Percentiles rank a stretch among this genome's conserved stretches.
phyloP scores from a whole-genome alignment of 2,113 vertebrate species.

The Emydocephalus ijimae region DNA sequence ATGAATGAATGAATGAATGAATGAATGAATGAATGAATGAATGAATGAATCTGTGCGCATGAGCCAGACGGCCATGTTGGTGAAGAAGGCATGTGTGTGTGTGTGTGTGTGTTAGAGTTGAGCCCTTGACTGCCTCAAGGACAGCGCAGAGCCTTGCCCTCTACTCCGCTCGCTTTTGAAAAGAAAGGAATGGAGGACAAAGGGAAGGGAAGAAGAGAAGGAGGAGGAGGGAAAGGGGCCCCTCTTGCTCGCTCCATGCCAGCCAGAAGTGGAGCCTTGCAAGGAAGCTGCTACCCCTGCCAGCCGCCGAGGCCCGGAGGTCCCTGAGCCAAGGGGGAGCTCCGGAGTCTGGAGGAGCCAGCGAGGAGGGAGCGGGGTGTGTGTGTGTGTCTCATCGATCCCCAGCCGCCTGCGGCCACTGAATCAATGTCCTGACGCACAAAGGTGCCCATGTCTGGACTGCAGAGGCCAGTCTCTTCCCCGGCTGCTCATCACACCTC shows the following conservation, averaged over 20 bases:
- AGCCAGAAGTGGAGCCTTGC: not conserved
- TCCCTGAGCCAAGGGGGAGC: not conserved
- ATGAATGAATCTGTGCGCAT: not conserved
- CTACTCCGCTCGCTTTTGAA: not conserved
- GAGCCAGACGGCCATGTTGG: not conserved
- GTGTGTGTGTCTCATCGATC: rapidly evolving
- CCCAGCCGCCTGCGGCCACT: not conserved
- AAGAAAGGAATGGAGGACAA: not conserved
- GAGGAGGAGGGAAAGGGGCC: not conserved
- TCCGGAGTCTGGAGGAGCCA: not conserved
- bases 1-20: no score
- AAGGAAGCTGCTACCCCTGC: rapidly evolving
- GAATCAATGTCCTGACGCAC: rapidly evolving
- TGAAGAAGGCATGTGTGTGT: not conserved
- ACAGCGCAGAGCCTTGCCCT: not conserved
- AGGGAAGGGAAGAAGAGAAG: not conserved
- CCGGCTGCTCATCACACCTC: not conserved
- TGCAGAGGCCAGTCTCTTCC: not conserved
- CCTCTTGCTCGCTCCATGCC: not conserved
- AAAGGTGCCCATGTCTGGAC: rapidly evolving
- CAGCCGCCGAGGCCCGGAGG: not conserved
- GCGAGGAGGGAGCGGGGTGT: not conserved
- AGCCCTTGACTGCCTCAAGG: not conserved
- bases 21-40: no score
- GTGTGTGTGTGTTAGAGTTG: not conserved